These are phyloP conservation scores for Aquatica leii DNA, from an alignment of 2,888 invertebrate genomes.

Conservation along the genomic window DNA sequence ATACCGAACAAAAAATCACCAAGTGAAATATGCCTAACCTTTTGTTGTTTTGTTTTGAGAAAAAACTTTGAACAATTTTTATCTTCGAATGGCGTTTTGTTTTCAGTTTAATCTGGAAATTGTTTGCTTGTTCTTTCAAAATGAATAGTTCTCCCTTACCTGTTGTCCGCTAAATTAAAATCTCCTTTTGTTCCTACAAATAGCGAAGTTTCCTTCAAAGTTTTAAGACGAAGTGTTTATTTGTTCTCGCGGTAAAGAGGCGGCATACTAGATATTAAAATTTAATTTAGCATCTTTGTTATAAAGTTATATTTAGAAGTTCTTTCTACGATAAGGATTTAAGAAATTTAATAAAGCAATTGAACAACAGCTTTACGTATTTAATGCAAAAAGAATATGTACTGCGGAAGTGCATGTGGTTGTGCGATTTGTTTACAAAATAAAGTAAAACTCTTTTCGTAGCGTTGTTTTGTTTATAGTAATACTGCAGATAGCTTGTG, in stretches of 20 bases:
- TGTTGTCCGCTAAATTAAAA: constrained; percentile 55
- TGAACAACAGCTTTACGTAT: constrained; percentile 21
- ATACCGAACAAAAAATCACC: background rate
- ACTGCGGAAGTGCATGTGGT: constrained; percentile 18
- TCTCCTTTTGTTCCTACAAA: constrained; percentile 51
- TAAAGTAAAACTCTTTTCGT: constrained; percentile 20
- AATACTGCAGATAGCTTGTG: constrained; percentile 36
- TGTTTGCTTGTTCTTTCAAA: constrained; percentile 28
- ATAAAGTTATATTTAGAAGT: constrained; percentile 27
- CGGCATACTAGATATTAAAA: constrained; percentile 50
- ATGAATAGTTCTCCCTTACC: constrained; percentile 41
- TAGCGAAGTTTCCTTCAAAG: constrained; percentile 47
- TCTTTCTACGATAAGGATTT: constrained; percentile 3
- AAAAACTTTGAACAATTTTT: constrained; percentile 24
- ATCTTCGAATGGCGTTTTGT: constrained; percentile 30
- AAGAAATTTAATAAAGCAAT: constrained; percentile 17
- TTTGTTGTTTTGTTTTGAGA: constrained; percentile 13
- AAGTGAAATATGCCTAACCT: background rate
- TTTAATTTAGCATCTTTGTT: constrained; percentile 49
- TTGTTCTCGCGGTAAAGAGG: constrained; percentile 40
- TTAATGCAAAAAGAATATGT: constrained; percentile 16
- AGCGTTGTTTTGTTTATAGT: constrained; percentile 23
- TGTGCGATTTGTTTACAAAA: constrained; percentile 27
- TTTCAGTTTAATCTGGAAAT: constrained; percentile 34
- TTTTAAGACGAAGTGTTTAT: constrained; percentile 47